phyloP scores from a whole-genome alignment of 2,113 vertebrate species.

The Eurystomus gularis region DNA sequence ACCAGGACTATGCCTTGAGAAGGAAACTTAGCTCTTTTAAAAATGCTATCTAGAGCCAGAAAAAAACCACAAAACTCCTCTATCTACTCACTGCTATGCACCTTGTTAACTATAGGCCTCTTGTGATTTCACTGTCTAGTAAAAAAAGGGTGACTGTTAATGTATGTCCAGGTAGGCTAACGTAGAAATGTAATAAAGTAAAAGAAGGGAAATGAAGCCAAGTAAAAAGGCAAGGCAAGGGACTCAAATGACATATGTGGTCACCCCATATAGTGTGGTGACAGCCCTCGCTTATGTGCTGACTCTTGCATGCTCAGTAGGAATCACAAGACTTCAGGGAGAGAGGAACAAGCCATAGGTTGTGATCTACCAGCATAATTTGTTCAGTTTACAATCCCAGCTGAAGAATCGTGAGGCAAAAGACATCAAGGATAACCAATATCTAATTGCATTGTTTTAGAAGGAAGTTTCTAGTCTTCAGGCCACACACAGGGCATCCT shows the following conservation, averaged over 20 bases:
- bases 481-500: neutral
- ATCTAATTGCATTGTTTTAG: neutral
- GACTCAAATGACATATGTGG: neutral
- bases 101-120: neutral
- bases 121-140: neutral
- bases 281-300: neutral
- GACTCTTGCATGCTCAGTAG: neutral
- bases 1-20: neutral
- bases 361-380: neutral
- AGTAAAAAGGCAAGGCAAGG: neutral
- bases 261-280: neutral
- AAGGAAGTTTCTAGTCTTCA: neutral
- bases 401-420: neutral
- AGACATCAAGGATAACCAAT: neutral
- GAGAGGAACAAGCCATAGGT: neutral
- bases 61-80: neutral
- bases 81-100: neutral
- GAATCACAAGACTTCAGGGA: neutral
- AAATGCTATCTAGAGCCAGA: neutral
- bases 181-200: neutral
- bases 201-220: neutral
- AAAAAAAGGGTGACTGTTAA: neutral
- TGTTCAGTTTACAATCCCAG: neutral
- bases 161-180: neutral
- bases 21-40: neutral